Percentiles rank a stretch among this genome's conserved stretches.
Evolutionary conservation across 2,113 vertebrate genomes (phyloP).

Genomic region (Pholis gunnellus): DNA sequence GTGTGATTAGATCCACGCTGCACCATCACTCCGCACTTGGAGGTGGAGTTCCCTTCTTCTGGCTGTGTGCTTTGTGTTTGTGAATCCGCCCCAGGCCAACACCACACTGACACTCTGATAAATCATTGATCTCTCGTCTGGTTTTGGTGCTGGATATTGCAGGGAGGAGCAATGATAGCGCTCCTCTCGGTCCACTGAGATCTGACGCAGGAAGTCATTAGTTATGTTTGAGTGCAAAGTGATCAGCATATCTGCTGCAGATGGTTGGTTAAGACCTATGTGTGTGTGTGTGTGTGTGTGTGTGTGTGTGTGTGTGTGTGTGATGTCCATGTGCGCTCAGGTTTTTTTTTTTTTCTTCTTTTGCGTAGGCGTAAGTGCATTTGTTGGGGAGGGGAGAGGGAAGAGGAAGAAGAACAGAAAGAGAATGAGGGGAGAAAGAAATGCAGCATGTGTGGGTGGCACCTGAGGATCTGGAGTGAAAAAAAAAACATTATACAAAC

Average conservation of each 20-base stretch:
- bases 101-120: constrained; percentile 70
- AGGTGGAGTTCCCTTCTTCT: constrained; percentile 68
- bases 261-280: constrained; percentile 54
- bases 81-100: constrained; percentile 61
- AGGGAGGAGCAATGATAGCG: constrained; percentile 43
- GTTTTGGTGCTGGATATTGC: constrained; percentile 69
- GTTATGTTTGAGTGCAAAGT: constrained; percentile 68
- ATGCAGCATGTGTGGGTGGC: constrained; percentile 74
- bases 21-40: constrained; percentile 50
- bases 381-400: constrained; percentile 54
- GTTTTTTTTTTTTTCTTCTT: constrained; percentile 30
- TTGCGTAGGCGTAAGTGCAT: constrained; percentile 70
- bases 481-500: constrained; percentile 74
- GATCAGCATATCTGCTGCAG: constrained; percentile 60
- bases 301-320: constrained; percentile 14
- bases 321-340: background rate
- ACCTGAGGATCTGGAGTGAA: constrained; percentile 75
- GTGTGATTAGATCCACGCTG: constrained; percentile 52
- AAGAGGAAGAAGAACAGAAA: constrained; percentile 52
- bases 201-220: constrained; percentile 69
- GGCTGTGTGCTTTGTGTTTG: constrained; percentile 64
- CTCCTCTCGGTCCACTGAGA: constrained; percentile 55
- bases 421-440: constrained; percentile 59
- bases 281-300: constrained; percentile 20
- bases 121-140: constrained; percentile 74